phyloP scores from a whole-genome alignment of 1,140 invertebrate species.

The Bilobella aurantiaca region DNA sequence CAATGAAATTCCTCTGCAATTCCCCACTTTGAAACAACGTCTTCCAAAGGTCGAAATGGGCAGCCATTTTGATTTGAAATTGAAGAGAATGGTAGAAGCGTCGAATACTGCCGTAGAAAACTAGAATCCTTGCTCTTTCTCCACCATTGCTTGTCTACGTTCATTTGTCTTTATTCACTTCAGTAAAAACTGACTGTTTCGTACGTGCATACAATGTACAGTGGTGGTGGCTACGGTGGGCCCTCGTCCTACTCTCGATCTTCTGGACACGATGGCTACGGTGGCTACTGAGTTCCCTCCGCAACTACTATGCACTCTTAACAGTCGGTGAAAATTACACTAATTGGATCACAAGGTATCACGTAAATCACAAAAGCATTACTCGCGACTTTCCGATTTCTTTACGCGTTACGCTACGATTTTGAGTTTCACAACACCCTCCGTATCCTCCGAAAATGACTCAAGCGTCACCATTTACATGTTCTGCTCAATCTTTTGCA shows the following conservation, averaged over 20 bases:
- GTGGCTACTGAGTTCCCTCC: background rate
- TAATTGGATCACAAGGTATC: too few relatives aligned
- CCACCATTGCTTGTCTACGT: too few relatives aligned
- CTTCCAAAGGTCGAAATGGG: too few relatives aligned
- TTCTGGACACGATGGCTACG: background rate
- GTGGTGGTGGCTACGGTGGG: conserved; percentile 1
- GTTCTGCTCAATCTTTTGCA: too few relatives aligned
- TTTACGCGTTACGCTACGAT: background rate
- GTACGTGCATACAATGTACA: background rate
- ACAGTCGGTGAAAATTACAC: too few relatives aligned
- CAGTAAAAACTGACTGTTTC: background rate
- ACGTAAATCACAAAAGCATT: too few relatives aligned
- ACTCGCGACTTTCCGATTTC: background rate
- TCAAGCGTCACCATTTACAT: background rate
- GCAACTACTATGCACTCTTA: too few relatives aligned
- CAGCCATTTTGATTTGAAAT: too few relatives aligned
- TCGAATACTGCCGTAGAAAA: background rate
- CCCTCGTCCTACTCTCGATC: background rate
- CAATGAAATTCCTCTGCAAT: too few relatives aligned
- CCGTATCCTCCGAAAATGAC: background rate
- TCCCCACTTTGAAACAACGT: too few relatives aligned
- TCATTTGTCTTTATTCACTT: background rate
- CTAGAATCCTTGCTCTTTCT: too few relatives aligned
- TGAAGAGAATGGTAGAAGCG: too few relatives aligned
- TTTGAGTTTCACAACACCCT: background rate